Evolutionary conservation across 2,113 vertebrate species (phyloP), one percentile per base, ranked within the genome.

Genomic region (Bucco capensis): DNA sequence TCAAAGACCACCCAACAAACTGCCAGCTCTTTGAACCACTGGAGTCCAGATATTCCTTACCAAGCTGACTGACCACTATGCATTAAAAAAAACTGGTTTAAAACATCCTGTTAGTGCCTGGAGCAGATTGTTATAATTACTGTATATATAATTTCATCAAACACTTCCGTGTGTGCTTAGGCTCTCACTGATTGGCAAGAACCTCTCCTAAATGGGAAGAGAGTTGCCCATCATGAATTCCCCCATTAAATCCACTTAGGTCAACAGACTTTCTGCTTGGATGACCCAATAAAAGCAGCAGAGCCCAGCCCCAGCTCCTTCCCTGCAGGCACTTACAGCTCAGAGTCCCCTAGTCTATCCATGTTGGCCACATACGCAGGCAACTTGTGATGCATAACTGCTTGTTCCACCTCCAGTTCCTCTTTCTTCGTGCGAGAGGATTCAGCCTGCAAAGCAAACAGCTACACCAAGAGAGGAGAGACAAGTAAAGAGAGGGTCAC

Each of bases 281-380:
- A 44, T 25, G n/a, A 60, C 21, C 30, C 54, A 71, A 19, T 14
- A 44, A 74, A 66, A 58, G 33, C 58, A 78, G 60, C 27, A 73
- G 28, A 75, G 31, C 17, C n/a, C 24, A 17, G 72, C 46, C 22
- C 31, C 27, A 51, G n/a, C 47, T 78, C 57, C 51, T 71, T 38
- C 58, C 31, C 38, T 31, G 33, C 38, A 67, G n/a, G 65, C 65
- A 98, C 98, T 99, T 97, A 99, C 99, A 99, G 98, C 96, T 99
- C 99, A 16, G 98, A 99, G 97, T 99, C 99, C 86, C 98, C 99
- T 10, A 99, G 98, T 13, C 98, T 98, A 97, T 99, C 99, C 98
- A 99, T 99, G 94, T 98, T 99, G 96, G 98, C 98, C 81, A 99
- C 98, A 5, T 99, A 99, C 0, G 97, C 85, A 23, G 99, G 99